A percentile compares a stretch with the other conserved stretches of the same genome.
Conservation (phyloP, 2,888 invertebrate species). For the Deroplatys truncata region DNA sequence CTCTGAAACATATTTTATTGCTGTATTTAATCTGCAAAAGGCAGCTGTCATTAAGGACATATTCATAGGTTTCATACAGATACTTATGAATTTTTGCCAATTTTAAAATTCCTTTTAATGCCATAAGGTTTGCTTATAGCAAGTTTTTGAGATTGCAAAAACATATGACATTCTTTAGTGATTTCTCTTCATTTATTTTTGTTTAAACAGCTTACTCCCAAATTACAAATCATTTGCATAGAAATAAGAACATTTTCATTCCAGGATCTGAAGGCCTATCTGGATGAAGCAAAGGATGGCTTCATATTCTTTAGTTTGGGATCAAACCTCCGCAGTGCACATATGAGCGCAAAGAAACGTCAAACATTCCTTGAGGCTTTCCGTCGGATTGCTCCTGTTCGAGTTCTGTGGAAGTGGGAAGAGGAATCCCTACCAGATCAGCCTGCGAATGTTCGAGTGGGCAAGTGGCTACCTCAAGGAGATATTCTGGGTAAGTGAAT, state of each 20-base stretch:
- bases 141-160: too few relatives aligned
- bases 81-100: too few relatives aligned
- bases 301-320: constrained; percentile 41
- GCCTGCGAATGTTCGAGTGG: constrained; percentile 15
- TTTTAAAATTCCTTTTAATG: too few relatives aligned
- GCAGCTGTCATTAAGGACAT: too few relatives aligned
- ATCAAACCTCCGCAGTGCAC: constrained; percentile 36
- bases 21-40: too few relatives aligned
- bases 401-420: constrained; percentile 44
- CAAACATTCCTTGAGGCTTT: constrained; percentile 37
- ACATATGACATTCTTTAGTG: too few relatives aligned
- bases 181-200: too few relatives aligned
- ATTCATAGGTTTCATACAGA: too few relatives aligned
- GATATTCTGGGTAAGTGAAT: constrained; percentile 6
- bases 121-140: too few relatives aligned
- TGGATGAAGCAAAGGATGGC: constrained; percentile 49
- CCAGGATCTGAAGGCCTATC: constrained; percentile 46
- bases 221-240: too few relatives aligned
- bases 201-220: too few relatives aligned
- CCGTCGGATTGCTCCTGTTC: constrained; percentile 37
- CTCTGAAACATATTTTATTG: too few relatives aligned
- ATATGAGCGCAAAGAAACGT: constrained; percentile 26
- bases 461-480: constrained; percentile 21
- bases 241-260: neutral
- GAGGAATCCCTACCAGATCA: constrained; percentile 28